Evolutionary conservation across 64 coral and sea anemone species (phyloP).

Genomic region (Acropora tenuis): DNA sequence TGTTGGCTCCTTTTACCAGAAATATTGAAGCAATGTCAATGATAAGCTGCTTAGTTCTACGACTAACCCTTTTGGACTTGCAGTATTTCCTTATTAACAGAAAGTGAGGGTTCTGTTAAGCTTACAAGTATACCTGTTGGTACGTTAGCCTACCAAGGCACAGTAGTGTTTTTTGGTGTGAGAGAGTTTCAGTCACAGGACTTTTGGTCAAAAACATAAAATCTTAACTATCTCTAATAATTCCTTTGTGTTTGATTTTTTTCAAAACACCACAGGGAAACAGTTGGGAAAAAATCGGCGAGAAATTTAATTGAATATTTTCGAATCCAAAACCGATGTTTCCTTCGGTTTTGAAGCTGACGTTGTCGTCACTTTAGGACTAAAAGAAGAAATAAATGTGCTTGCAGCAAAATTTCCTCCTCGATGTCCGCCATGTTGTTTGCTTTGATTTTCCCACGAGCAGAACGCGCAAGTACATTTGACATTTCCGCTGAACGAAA

Average conservation of each 20-base stretch:
- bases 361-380: too few relatives aligned
- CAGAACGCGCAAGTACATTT: too few relatives aligned
- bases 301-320: too few relatives aligned
- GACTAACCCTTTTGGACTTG: slow-evolving; percentile 61
- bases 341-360: too few relatives aligned
- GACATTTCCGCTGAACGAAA: too few relatives aligned
- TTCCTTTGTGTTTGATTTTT: slow-evolving; percentile 60
- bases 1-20: slow-evolving; percentile 64
- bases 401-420: too few relatives aligned
- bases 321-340: too few relatives aligned
- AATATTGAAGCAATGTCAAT: slow-evolving; percentile 68
- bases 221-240: slow-evolving; percentile 51
- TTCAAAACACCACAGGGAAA: slow-evolving; percentile 66
- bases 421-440: too few relatives aligned
- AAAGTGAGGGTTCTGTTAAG: slow-evolving; percentile 58
- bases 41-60: slow-evolving; percentile 61
- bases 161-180: slow-evolving; percentile 43
- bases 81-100: slow-evolving; percentile 47
- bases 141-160: slow-evolving; percentile 35
- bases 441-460: too few relatives aligned
- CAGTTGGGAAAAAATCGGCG: too few relatives aligned
- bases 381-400: too few relatives aligned
- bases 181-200: slow-evolving; percentile 67
- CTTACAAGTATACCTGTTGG: slow-evolving; percentile 59
- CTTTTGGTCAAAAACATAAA: slow-evolving; percentile 1